phyloP scores from a whole-genome alignment of 2,113 vertebrate genomes.

The Pandion haliaetus region DNA sequence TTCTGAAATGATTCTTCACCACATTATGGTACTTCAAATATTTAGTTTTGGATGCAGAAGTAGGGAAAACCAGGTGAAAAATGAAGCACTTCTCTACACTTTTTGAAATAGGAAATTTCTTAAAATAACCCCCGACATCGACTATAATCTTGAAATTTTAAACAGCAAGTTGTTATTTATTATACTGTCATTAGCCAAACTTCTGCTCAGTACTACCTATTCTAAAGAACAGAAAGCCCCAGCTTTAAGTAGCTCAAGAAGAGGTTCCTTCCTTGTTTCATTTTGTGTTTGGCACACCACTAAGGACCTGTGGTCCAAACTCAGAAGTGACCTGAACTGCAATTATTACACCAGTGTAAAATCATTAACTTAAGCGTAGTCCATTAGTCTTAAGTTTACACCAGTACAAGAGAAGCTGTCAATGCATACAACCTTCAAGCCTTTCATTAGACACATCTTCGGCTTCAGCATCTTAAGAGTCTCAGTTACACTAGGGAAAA shows the following conservation, averaged over 20 bases:
- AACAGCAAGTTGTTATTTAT: neutral
- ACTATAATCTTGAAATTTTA: neutral
- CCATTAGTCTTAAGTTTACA: neutral
- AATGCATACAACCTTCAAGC: neutral
- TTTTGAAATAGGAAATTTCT: neutral
- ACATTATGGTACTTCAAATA: neutral
- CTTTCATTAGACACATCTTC: rapidly evolving
- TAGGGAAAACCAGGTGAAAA: neutral
- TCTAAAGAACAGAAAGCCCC: neutral
- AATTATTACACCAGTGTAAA: rapidly evolving
- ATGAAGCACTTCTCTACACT: neutral
- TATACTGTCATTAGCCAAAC: neutral
- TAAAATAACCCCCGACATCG: neutral
- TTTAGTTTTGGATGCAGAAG: neutral
- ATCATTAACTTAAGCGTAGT: neutral
- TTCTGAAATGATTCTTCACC: neutral
- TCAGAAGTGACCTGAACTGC: neutral
- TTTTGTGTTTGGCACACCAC: rapidly evolving
- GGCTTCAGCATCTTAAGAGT: neutral
- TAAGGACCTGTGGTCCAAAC: neutral
- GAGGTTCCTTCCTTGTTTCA: neutral
- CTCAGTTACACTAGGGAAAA: neutral
- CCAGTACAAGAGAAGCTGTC: neutral
- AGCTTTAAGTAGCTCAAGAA: neutral
- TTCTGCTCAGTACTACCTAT: neutral